Evolutionary conservation across 2,797 vertebrate genomes (phyloP), one percentile per base, ranked within the genome.

Genomic region (Gallirallus australis): DNA sequence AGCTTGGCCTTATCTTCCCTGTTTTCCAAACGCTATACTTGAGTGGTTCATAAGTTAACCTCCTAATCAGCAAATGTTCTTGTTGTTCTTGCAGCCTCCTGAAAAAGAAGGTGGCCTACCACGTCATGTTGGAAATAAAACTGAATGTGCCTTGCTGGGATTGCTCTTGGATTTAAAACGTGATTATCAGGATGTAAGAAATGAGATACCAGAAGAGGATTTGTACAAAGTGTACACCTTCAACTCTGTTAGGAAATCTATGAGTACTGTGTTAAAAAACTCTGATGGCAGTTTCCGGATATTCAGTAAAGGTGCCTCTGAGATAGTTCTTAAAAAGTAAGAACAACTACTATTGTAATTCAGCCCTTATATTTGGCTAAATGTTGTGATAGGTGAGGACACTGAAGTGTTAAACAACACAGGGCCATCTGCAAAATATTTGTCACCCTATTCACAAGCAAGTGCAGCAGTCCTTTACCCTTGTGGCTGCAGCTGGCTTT

Each of bases 141-240:
- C 99, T 96, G 99, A 99, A 99, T 99, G 99, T 99, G 98, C 99
- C 99, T 99, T 99, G 99, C 98, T 99, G 94, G 99, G 99, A 97
- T 98, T 99, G 94, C 97, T 98, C 91, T 96, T 98, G 95, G 99
- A 99, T 97, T 98, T 99, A 97, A 99, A 99, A 97, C 98, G 98
- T 47, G 99, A 99, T 98, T 99, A 99, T 98, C 99, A 99, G 97
- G 98, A 98, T 6, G 98, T 99, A 89, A 99, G 99, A 97, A 99
- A 98, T 70, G 99, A 99, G 98, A 99, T 99, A 97, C 99, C 99
- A 3, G 99, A 99, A 97, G 99, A 99, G 97, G 99, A 99, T 96
- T 97, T 99, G n/a, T 99, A 99, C 98, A 99, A 99, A 98, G 99
- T 99, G 91, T 99, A 99, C 97, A 99, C 99, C 90, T 99, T 99